A percentile compares a stretch with the other conserved stretches of the same genome.
Evolutionary conservation across 2,113 vertebrate genomes (phyloP).

Genomic region (Andinoacara biseriatus): DNA sequence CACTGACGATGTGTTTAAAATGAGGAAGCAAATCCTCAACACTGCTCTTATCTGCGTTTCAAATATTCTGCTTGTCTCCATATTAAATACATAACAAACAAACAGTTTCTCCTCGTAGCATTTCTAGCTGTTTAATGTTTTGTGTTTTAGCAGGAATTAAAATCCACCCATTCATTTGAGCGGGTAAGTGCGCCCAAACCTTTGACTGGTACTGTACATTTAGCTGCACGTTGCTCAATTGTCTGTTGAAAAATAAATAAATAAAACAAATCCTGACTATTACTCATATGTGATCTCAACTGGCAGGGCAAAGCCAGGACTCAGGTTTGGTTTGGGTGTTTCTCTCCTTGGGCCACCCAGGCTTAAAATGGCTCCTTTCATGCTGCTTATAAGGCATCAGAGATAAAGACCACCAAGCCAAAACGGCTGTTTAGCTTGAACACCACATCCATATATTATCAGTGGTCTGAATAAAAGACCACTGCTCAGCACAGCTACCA

Average conservation of each 20-base stretch:
- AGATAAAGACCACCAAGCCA: slow-evolving; percentile 36
- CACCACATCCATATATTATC: slow-evolving; percentile 21
- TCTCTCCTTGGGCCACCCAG: neutral
- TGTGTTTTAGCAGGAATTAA: too few relatives aligned
- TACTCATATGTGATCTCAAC: neutral
- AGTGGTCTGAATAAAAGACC: slow-evolving; percentile 35
- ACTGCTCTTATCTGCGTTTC: neutral
- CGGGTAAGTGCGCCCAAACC: too few relatives aligned
- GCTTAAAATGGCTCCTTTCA: slow-evolving; percentile 12
- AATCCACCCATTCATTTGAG: too few relatives aligned
- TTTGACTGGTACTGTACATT: neutral
- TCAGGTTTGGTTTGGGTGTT: neutral
- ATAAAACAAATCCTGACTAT: neutral
- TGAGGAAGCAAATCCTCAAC: too few relatives aligned
- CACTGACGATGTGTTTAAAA: too few relatives aligned
- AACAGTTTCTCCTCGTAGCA: neutral
- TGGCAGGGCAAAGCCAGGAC: neutral
- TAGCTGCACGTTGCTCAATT: neutral
- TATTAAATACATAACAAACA: neutral
- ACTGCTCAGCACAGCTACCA: slow-evolving; percentile 14
- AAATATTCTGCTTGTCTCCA: neutral
- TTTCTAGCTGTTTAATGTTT: too few relatives aligned
- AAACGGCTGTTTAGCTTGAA: slow-evolving; percentile 26
- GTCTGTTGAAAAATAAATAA: neutral
- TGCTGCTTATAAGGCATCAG: slow-evolving; percentile 8